Evolutionary conservation across 2,113 vertebrate genomes (phyloP).

Genomic region (Spizaetus ornatus): DNA sequence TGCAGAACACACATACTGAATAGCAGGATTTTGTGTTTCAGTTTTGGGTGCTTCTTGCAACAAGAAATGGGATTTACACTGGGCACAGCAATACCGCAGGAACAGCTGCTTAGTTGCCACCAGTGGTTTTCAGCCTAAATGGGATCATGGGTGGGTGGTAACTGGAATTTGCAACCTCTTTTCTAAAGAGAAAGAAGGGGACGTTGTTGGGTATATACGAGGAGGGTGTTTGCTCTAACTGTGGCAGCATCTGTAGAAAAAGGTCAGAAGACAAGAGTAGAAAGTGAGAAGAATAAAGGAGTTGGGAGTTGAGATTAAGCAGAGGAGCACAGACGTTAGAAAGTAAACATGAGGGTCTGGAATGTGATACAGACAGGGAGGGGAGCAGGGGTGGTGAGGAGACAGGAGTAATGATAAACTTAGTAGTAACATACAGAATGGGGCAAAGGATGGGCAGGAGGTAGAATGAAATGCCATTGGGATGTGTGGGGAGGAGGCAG

Average conservation of each 20-base stretch:
- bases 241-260: neutral
- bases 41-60: neutral
- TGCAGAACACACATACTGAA: neutral
- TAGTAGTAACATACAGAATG: neutral
- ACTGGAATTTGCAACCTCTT: neutral
- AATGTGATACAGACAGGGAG: neutral
- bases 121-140: neutral
- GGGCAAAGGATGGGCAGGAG: neutral
- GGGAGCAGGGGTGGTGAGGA: neutral
- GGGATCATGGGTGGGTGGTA: neutral
- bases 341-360: neutral
- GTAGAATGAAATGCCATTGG: neutral
- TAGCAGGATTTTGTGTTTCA: neutral
- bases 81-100: neutral
- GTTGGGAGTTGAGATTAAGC: slow-evolving; percentile 12
- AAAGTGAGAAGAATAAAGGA: slow-evolving; percentile 34
- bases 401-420: neutral
- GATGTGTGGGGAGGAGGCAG: neutral
- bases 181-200: neutral
- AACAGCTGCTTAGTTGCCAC: neutral
- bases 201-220: rapidly evolving
- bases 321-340: slow-evolving; percentile 27
- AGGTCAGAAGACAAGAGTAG: neutral
- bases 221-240: neutral
- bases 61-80: neutral